Conservation (phyloP, 2,113 vertebrate genomes). For the Recurvirostra avosetta region DNA sequence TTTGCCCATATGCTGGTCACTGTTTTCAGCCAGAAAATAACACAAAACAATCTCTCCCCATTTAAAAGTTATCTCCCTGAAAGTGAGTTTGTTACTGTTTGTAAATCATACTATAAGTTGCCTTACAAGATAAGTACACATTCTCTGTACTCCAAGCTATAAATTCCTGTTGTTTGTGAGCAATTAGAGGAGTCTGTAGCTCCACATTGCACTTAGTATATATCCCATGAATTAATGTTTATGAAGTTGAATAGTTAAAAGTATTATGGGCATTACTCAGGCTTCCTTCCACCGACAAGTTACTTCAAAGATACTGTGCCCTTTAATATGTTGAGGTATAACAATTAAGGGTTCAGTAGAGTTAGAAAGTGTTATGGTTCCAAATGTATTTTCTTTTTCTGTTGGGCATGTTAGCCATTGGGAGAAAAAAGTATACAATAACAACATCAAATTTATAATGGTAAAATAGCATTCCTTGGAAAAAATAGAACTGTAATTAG, state of each 20-base stretch:
- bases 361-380: background rate
- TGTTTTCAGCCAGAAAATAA: background rate
- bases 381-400: constrained; percentile 23
- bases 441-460: background rate
- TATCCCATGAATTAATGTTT: background rate
- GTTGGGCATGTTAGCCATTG: background rate
- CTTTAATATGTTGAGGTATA: background rate
- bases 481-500: background rate
- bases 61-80: background rate
- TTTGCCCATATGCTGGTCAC: background rate
- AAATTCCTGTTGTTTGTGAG: background rate
- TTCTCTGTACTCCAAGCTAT: background rate
- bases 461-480: background rate
- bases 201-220: background rate
- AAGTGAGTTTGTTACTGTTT: background rate
- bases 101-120: background rate
- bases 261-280: background rate
- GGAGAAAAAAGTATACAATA: constrained; percentile 25
- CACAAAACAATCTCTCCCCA: background rate
- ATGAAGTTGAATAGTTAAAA: background rate
- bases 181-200: background rate
- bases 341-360: background rate
- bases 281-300: background rate
- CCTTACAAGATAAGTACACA: background rate
- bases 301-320: background rate